Conservation (phyloP, 2,888 invertebrate genomes). For the Actias luna region DNA sequence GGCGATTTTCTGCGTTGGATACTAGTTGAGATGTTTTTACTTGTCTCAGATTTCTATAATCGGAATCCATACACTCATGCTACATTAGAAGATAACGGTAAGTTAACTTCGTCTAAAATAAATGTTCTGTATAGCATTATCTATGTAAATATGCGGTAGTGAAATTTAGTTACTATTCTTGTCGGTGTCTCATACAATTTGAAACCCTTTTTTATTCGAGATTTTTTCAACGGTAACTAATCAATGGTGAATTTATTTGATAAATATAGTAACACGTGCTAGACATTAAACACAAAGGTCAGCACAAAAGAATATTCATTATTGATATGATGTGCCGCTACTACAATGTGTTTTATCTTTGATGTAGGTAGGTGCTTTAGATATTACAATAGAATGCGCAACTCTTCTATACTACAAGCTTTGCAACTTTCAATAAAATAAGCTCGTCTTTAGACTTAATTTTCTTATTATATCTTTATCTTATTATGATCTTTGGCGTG, state of each 20-base stretch:
- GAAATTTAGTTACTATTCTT: not conserved
- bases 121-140: not conserved
- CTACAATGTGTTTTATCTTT: not conserved
- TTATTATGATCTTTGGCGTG: not conserved
- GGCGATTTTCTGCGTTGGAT: constrained; percentile 62
- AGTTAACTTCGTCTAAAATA: constrained; percentile 23
- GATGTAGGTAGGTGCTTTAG: not conserved
- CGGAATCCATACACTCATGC: constrained; percentile 51
- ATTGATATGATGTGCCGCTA: not conserved
- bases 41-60: constrained; percentile 51
- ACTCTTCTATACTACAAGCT: not conserved
- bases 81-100: constrained; percentile 42
- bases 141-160: not conserved
- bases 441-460: not conserved
- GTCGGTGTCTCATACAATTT: not conserved
- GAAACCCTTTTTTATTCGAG: not conserved
- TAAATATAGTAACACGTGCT: not conserved
- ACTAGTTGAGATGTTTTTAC: constrained; percentile 52
- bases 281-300: not conserved
- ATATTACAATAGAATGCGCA: not conserved
- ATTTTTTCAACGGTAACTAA: not conserved
- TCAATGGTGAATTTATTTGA: not conserved
- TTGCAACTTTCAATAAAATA: not conserved
- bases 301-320: not conserved
- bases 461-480: not conserved